A percentile compares a stretch with the other conserved stretches of the same genome.
These are phyloP conservation scores for Gymnocheta viridis DNA, from an alignment of 2,888 invertebrate species.

Conservation along the genomic window DNA sequence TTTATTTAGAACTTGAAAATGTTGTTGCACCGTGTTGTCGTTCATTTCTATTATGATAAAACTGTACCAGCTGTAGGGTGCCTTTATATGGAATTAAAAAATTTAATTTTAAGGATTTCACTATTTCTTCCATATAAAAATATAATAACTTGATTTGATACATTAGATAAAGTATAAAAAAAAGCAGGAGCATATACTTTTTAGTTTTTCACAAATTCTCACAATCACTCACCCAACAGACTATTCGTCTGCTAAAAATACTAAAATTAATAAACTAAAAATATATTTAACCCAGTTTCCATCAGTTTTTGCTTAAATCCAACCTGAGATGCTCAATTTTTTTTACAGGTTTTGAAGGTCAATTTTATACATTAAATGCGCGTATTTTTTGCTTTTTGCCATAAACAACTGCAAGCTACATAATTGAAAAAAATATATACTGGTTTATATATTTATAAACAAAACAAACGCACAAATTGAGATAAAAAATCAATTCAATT, in stretches of 20 bases:
- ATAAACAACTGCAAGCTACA: constrained; percentile 33
- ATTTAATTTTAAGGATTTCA: too few species aligned
- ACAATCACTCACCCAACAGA: constrained; percentile 14
- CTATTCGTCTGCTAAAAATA: constrained; percentile 17
- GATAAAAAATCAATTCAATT: constrained; percentile 42
- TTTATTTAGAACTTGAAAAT: too few species aligned
- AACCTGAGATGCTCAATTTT: constrained; percentile 30
- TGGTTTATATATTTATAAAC: too few species aligned
- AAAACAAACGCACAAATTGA: constrained; percentile 1
- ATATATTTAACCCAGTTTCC: constrained; percentile 48
- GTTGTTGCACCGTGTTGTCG: too few species aligned
- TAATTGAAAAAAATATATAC: constrained; percentile 48
- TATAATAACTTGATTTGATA: too few species aligned
- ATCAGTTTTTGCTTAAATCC: not conserved
- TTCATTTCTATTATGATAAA: too few species aligned
- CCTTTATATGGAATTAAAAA: too few species aligned
- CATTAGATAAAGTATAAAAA: too few species aligned
- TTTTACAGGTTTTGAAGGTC: constrained; percentile 63
- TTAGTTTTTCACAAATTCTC: not conserved
- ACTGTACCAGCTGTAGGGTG: too few species aligned
- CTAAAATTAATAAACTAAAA: not conserved
- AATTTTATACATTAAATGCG: not conserved
- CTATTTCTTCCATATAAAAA: too few species aligned
- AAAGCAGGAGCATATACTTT: not conserved
- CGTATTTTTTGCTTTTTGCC: constrained; percentile 12